Evolutionary conservation across 1,140 invertebrate genomes (phyloP).

Genomic region (Achroia grisella): DNA sequence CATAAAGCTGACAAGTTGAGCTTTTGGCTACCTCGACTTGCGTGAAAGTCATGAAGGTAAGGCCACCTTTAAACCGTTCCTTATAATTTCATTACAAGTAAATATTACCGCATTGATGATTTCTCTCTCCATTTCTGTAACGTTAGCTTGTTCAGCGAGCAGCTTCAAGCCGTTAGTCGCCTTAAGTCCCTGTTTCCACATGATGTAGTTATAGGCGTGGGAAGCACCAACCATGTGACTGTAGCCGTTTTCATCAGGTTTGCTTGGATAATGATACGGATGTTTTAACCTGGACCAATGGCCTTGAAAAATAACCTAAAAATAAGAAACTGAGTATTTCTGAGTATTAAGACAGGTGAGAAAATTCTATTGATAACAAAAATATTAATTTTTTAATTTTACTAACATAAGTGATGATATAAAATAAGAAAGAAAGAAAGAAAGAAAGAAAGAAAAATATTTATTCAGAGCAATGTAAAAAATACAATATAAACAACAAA

Average conservation of each 20-base stretch:
- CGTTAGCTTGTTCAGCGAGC: slow-evolving; percentile 35
- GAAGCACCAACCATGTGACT: slow-evolving; percentile 56
- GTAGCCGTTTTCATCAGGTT: slow-evolving; percentile 56
- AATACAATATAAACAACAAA: too few relatives aligned
- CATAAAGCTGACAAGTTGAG: too few relatives aligned
- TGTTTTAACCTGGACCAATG: slow-evolving; percentile 49
- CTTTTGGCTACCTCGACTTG: too few relatives aligned
- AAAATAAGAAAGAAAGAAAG: too few relatives aligned
- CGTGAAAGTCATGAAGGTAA: background rate
- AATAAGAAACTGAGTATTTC: too few relatives aligned
- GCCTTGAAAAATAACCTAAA: slow-evolving; percentile 51
- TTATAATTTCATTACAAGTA: background rate
- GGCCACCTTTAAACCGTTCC: too few relatives aligned
- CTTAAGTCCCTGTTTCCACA: slow-evolving; percentile 39
- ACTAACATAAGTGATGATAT: too few relatives aligned
- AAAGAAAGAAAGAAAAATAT: too few relatives aligned
- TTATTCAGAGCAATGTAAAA: too few relatives aligned
- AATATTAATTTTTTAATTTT: too few relatives aligned
- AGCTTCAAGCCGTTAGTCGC: slow-evolving; percentile 33
- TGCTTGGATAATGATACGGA: slow-evolving; percentile 47
- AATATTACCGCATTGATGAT: slow-evolving; percentile 39
- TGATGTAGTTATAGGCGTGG: slow-evolving; percentile 29
- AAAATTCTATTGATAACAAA: too few relatives aligned
- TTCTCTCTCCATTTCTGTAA: slow-evolving; percentile 37
- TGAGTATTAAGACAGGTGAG: too few relatives aligned